phyloP scores from a whole-genome alignment of 2,113 vertebrate genomes.

The Pristiophorus japonicus region DNA sequence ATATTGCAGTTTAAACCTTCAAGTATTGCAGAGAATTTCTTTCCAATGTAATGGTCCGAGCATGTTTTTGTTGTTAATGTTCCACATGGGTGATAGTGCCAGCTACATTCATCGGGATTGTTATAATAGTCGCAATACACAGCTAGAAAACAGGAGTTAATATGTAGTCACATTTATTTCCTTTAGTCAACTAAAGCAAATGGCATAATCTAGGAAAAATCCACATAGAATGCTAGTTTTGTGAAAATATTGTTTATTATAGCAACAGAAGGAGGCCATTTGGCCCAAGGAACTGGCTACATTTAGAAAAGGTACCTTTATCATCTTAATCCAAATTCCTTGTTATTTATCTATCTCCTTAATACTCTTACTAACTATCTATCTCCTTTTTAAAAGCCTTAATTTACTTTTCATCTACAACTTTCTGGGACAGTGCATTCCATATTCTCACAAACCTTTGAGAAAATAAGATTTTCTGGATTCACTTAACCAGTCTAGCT shows the following conservation, averaged over 20 bases:
- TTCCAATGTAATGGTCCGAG: conserved; percentile 50
- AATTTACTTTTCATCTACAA: neutral
- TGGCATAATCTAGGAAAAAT: neutral
- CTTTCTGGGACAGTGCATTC: neutral
- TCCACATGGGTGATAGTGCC: conserved; percentile 77
- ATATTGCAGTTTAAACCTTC: conserved; percentile 61
- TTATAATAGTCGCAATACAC: conserved; percentile 83
- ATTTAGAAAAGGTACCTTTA: neutral
- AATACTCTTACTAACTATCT: neutral
- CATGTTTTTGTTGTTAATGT: conserved; percentile 58
- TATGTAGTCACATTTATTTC: neutral
- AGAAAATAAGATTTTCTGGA: neutral
- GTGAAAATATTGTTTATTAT: neutral
- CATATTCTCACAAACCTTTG: neutral
- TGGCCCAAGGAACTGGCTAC: neutral
- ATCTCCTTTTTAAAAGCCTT: neutral
- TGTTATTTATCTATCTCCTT: neutral
- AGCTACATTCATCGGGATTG: conserved; percentile 57
- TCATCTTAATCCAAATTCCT: neutral
- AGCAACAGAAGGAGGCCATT: neutral
- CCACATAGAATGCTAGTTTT: neutral
- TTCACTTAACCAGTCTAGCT: neutral
- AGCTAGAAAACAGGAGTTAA: conserved; percentile 49
- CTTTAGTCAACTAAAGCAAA: neutral
- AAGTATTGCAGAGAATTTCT: conserved; percentile 57